phyloP scores from a whole-genome alignment of 2,888 invertebrate species.

The Digitonthophagus gazella region DNA sequence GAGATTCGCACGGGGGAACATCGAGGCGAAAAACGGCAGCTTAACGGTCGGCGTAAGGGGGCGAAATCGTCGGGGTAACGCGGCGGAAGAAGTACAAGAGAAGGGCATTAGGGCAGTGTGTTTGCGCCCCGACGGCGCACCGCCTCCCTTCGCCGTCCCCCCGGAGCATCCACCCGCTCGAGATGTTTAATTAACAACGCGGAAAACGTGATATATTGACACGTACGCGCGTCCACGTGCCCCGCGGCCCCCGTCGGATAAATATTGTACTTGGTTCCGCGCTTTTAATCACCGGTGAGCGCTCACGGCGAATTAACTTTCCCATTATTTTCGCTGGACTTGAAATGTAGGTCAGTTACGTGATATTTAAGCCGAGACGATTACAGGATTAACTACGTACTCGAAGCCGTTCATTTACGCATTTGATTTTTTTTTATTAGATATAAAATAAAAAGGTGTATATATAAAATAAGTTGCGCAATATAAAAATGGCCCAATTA shows the following conservation, averaged over 20 bases:
- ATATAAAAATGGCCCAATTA: no score
- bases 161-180: constrained; percentile 19
- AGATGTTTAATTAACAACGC: constrained; percentile 39
- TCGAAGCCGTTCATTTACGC: not conserved
- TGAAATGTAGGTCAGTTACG: not conserved
- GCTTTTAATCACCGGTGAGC: constrained; percentile 13
- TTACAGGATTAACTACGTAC: not conserved
- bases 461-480: no score
- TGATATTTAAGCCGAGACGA: not conserved
- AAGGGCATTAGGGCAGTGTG: constrained; percentile 39
- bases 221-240: constrained; percentile 19
- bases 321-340: not conserved
- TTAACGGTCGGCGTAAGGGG: constrained; percentile 14
- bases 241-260: not conserved
- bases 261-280: constrained; percentile 13
- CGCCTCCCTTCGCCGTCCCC: constrained; percentile 18
- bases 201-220: constrained; percentile 38
- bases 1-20: constrained; percentile 3
- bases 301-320: constrained; percentile 1
- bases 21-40: constrained; percentile 18
- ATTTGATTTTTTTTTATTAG: no score
- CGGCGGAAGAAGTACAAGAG: constrained; percentile 42
- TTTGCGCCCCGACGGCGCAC: constrained; percentile 35
- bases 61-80: constrained; percentile 25
- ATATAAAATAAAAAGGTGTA: no score